Conservation (phyloP, 2,888 invertebrate species). For the Hydriomena furcata region DNA sequence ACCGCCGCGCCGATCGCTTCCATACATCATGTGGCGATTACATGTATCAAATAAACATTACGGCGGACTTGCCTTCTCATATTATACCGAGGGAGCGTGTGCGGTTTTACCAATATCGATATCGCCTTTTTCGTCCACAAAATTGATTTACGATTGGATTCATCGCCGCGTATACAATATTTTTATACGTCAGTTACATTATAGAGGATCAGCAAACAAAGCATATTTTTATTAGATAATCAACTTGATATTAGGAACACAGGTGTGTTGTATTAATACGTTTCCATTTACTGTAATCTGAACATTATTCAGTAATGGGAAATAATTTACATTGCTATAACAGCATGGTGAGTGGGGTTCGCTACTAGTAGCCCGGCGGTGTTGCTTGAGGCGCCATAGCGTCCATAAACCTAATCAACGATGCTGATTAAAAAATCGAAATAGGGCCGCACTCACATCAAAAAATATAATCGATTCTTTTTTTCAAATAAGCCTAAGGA, state of each 20-base stretch:
- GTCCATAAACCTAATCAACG: conserved; percentile 53
- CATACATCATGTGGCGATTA: conserved; percentile 79
- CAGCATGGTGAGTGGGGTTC: background rate
- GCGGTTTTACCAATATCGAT: conserved; percentile 62
- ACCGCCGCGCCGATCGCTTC: conserved; percentile 47
- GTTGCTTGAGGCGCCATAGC: conserved; percentile 43
- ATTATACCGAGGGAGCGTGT: conserved; percentile 57
- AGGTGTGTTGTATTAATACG: conserved; percentile 5
- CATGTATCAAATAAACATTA: conserved; percentile 81
- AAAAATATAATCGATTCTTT: conserved; percentile 38
- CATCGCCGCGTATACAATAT: conserved; percentile 37
- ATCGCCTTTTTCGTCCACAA: conserved; percentile 58
- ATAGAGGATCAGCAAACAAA: conserved; percentile 30
- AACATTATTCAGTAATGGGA: background rate
- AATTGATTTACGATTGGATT: conserved; percentile 64
- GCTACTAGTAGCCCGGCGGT: conserved; percentile 12
- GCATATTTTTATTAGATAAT: conserved; percentile 30
- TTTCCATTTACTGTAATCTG: conserved; percentile 2
- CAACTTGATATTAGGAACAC: conserved; percentile 17
- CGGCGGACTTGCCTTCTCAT: conserved; percentile 63
- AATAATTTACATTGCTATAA: conserved; percentile 1
- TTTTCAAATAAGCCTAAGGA: conserved; percentile 32
- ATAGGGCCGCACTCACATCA: conserved; percentile 42
- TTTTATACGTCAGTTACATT: conserved; percentile 41
- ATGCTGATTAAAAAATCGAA: conserved; percentile 62